Evolutionary conservation across 2,888 invertebrate species (phyloP).

Genomic region (Sthenelais limicola): DNA sequence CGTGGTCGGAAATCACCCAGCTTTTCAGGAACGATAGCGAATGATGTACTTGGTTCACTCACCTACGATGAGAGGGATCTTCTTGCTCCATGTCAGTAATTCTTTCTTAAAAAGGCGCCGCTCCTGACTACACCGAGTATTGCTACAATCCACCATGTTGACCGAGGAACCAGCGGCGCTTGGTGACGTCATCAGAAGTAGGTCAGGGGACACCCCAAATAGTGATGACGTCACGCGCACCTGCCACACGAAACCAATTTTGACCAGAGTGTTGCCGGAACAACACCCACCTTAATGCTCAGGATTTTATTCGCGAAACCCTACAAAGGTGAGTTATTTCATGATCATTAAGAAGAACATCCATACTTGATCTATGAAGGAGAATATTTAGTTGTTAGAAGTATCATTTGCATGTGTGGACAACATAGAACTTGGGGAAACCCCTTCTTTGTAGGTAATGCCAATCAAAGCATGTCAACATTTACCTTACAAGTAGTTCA

Average conservation of each 20-base stretch:
- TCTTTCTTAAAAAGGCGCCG: slow-evolving; percentile 70
- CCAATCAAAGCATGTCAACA: too few relatives aligned
- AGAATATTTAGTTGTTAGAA: too few relatives aligned
- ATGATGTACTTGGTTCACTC: slow-evolving; percentile 52
- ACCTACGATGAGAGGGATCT: slow-evolving; percentile 69
- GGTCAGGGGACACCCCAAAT: slow-evolving; percentile 49
- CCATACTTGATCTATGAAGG: too few relatives aligned
- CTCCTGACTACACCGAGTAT: slow-evolving; percentile 68
- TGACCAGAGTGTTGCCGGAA: too few relatives aligned
- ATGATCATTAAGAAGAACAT: too few relatives aligned
- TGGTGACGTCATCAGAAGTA: slow-evolving; percentile 42
- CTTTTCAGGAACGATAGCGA: slow-evolving; percentile 21
- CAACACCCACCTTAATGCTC: too few relatives aligned
- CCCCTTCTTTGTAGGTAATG: too few relatives aligned
- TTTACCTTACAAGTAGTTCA: too few relatives aligned
- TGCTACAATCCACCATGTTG: slow-evolving; percentile 71
- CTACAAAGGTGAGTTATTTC: too few relatives aligned
- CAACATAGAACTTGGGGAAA: too few relatives aligned
- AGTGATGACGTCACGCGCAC: slow-evolving; percentile 61
- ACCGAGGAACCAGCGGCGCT: slow-evolving; percentile 49
- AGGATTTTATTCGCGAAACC: too few relatives aligned
- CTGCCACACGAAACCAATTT: slow-evolving; percentile 33
- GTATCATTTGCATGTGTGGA: too few relatives aligned
- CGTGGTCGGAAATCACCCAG: slow-evolving; percentile 22
- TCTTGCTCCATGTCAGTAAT: slow-evolving; percentile 72